phyloP scores from a whole-genome alignment of 2,797 vertebrate genomes.

The Morelia viridis region DNA sequence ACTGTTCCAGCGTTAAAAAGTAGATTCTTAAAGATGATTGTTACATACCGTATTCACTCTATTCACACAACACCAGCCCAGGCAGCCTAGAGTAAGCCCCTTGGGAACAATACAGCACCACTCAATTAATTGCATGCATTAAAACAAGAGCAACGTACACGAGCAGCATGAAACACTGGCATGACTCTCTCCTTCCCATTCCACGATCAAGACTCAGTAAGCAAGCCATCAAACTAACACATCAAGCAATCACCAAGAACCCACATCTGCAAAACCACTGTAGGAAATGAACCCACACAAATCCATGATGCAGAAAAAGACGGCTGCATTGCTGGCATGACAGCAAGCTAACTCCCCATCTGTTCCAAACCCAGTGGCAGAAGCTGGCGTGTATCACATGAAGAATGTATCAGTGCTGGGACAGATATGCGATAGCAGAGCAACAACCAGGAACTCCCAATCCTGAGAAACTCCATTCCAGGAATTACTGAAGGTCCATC shows the following conservation, averaged over 20 bases:
- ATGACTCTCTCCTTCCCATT: background rate
- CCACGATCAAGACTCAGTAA: background rate
- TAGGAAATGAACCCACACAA: background rate
- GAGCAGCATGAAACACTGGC: background rate
- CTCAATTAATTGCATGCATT: background rate
- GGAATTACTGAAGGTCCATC: background rate
- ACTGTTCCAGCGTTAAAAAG: accelerated
- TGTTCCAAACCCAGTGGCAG: background rate
- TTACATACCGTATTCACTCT: background rate
- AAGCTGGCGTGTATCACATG: background rate
- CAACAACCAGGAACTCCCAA: background rate
- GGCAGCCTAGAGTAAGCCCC: background rate
- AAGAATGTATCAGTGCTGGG: background rate
- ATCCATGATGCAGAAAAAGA: background rate
- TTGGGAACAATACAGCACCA: background rate
- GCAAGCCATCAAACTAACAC: background rate
- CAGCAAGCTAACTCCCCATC: background rate
- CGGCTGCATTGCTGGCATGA: background rate
- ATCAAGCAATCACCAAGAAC: background rate
- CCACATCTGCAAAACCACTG: background rate
- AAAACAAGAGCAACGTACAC: background rate
- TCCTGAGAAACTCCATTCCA: background rate
- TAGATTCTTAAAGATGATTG: background rate
- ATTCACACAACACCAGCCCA: background rate
- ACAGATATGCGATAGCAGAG: background rate